Evolutionary conservation across 2,888 invertebrate species (phyloP).

Genomic region (Drosophila subsilvestris): DNA sequence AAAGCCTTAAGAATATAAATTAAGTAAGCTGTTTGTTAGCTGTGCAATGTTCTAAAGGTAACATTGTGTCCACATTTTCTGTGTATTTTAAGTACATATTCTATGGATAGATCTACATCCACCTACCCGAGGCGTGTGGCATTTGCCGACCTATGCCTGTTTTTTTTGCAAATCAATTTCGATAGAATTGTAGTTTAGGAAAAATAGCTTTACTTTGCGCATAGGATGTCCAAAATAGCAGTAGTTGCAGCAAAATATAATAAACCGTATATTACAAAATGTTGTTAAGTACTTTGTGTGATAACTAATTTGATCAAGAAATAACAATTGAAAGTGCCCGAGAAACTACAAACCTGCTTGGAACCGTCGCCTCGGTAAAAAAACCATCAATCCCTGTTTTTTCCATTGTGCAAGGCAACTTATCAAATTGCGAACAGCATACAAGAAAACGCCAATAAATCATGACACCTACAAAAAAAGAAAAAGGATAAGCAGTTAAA

Average conservation of each 20-base stretch:
- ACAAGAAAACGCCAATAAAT: slow-evolving; percentile 66
- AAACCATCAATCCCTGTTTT: background rate
- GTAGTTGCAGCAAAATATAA: background rate
- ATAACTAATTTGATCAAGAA: too few relatives aligned
- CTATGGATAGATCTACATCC: background rate
- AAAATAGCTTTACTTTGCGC: background rate
- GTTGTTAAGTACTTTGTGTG: background rate
- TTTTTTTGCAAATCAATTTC: slow-evolving; percentile 59
- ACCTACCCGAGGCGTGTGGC: slow-evolving; percentile 53
- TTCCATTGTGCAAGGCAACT: slow-evolving; percentile 48
- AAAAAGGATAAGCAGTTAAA: slow-evolving; percentile 60
- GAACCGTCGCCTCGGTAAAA: background rate
- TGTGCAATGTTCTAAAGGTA: slow-evolving; percentile 34
- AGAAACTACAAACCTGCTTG: background rate
- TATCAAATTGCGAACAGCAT: slow-evolving; percentile 69
- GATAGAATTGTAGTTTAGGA: background rate
- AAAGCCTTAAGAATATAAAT: slow-evolving; percentile 51
- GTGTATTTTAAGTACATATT: background rate
- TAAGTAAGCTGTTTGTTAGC: slow-evolving; percentile 72
- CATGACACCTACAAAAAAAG: slow-evolving; percentile 68
- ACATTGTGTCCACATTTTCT: slow-evolving; percentile 14
- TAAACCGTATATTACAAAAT: background rate
- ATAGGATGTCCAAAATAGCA: background rate
- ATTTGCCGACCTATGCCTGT: slow-evolving; percentile 51
- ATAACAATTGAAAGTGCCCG: background rate